phyloP scores from a whole-genome alignment of 2,888 invertebrate species.

The Erebia palarica region DNA sequence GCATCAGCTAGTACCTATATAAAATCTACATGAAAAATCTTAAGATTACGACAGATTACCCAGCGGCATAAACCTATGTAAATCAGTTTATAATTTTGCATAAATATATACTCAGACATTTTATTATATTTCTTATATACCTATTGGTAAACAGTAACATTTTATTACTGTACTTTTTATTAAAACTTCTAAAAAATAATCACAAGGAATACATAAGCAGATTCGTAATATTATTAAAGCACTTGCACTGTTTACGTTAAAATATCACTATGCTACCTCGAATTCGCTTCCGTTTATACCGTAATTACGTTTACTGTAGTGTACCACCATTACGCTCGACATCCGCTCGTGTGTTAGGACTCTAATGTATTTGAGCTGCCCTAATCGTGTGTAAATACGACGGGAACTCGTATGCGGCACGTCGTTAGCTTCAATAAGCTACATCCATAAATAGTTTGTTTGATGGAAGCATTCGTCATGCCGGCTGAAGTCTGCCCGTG shows the following conservation, averaged over 20 bases:
- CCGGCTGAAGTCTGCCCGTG: slow-evolving; percentile 24
- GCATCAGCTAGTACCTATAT: no score
- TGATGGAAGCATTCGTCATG: slow-evolving; percentile 36
- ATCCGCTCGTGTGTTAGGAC: slow-evolving; percentile 15
- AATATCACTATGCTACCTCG: not conserved
- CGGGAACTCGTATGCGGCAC: slow-evolving; percentile 36
- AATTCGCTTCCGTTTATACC: slow-evolving; percentile 11
- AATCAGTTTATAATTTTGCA: no score
- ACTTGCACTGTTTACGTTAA: not conserved
- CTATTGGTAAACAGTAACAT: no score
- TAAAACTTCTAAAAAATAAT: no score
- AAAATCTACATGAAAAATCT: no score
- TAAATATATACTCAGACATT: no score
- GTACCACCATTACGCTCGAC: slow-evolving; percentile 20
- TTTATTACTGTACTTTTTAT: no score
- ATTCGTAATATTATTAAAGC: not conserved
- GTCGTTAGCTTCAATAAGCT: slow-evolving; percentile 38
- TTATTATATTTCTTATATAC: no score
- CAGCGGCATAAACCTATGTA: no score
- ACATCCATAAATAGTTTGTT: slow-evolving; percentile 38
- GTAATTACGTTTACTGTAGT: slow-evolving; percentile 17
- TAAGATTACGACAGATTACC: no score
- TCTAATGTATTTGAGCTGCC: slow-evolving; percentile 40
- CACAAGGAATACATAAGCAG: not conserved
- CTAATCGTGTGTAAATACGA: slow-evolving; percentile 43